Evolutionary conservation across 2,888 invertebrate genomes (phyloP).

Genomic region (Drosophila prostipennis): DNA sequence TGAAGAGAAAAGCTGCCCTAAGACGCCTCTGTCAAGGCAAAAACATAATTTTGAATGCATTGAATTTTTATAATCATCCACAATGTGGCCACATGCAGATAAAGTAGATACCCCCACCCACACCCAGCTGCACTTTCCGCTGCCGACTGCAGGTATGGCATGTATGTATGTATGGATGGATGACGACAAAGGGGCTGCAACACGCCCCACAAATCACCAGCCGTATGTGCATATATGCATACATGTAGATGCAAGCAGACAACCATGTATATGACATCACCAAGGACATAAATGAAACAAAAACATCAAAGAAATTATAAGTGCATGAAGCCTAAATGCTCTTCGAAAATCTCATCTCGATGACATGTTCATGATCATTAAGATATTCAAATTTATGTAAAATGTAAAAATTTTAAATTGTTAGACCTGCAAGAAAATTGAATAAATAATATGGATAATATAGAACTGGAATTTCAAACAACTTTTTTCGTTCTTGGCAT

Average conservation of each 20-base stretch:
- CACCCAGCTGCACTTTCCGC: slow-evolving; percentile 16
- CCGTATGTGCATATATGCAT: slow-evolving; percentile 5
- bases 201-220: slow-evolving; percentile 30
- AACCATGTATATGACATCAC: slow-evolving; percentile 35
- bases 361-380: background rate
- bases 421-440: too few relatives aligned
- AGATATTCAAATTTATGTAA: background rate
- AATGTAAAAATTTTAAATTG: background rate
- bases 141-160: slow-evolving; percentile 24
- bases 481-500: too few relatives aligned
- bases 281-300: slow-evolving; percentile 71
- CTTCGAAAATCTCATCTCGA: background rate
- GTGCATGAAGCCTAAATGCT: background rate
- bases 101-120: slow-evolving; percentile 23
- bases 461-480: too few relatives aligned
- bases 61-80: slow-evolving; percentile 63
- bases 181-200: slow-evolving; percentile 17
- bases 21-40: slow-evolving; percentile 23
- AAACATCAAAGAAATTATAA: slow-evolving; percentile 41
- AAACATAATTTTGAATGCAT: slow-evolving; percentile 59
- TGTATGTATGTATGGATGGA: background rate
- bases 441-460: too few relatives aligned
- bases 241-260: slow-evolving; percentile 11
- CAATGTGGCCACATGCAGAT: slow-evolving; percentile 45
- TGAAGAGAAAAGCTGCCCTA: slow-evolving; percentile 8